Percentiles rank a stretch among this genome's conserved stretches.
These are phyloP conservation scores for Sarcophaga variegata DNA, from an alignment of 2,888 invertebrate species.

Conservation along the genomic window DNA sequence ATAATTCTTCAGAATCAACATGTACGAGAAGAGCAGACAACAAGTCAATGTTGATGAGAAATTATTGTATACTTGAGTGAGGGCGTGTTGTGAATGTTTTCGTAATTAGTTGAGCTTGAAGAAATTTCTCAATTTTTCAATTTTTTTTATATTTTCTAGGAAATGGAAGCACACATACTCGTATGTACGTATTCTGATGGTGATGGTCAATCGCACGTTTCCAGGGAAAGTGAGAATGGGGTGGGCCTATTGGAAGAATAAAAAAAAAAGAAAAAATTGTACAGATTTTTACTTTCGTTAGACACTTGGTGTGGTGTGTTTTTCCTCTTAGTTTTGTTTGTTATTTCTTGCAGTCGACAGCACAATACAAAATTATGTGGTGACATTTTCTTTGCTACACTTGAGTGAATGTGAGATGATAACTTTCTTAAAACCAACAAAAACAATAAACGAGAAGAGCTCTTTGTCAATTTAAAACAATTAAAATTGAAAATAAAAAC, in stretches of 20 bases:
- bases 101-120: too few relatives aligned
- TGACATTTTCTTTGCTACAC: conserved; percentile 43
- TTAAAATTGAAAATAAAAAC: conserved; percentile 25
- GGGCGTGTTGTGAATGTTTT: too few relatives aligned
- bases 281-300: conserved; percentile 56
- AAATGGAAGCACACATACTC: neutral
- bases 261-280: conserved; percentile 1
- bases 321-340: neutral
- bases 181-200: neutral
- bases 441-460: conserved; percentile 4
- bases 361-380: conserved; percentile 3
- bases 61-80: too few relatives aligned
- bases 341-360: neutral
- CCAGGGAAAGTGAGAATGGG: conserved; percentile 48
- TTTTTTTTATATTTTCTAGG: too few relatives aligned
- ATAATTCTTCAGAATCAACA: too few relatives aligned
- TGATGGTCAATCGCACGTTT: conserved; percentile 8
- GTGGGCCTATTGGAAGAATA: neutral
- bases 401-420: conserved; percentile 52
- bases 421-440: conserved; percentile 52
- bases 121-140: too few relatives aligned
- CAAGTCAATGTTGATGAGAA: too few relatives aligned
- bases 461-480: conserved; percentile 29
- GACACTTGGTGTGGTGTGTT: neutral
- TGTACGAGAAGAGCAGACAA: too few relatives aligned